Evolutionary conservation across 2,888 invertebrate genomes (phyloP), one percentile per base, ranked within the genome.

Genomic region (Drosophila rubida): DNA sequence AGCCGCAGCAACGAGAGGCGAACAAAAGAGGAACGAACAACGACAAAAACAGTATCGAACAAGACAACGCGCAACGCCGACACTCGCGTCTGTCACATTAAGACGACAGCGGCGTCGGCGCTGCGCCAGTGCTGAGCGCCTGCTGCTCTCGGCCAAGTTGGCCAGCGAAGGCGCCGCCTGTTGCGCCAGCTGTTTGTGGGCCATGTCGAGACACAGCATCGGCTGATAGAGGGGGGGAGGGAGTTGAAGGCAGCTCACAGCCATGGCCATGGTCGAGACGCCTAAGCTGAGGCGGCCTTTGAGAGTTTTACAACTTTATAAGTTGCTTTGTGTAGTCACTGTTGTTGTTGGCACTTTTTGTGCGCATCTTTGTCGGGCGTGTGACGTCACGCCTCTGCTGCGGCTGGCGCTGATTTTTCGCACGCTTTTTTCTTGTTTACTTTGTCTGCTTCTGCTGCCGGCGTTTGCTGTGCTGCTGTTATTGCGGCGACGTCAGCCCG

Each of bases 91-190:
- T 75, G 78, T 77, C 74, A 75, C 78, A 77, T 77, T 73, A 73
- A 65, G 65, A 59, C 74, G 78, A 61, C 78, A 54, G 58, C 60
- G 16, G 16, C 35, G 44, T 6, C 16, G 51, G 30, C 44, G 41
- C 9, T 9, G 19, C 59, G 19, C 63, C 45, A 74, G 39, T 66
- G 79, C 87, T 87, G 85, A 45, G 70, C 85, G 82, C 87, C 82
- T 84, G 82, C 79, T 87, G 87, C 81, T 81, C 32, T 86, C 69
- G 74, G 87, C 77, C 85, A 87, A 81, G 67, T 67, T 37, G 68
- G 49, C 46, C 67, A 71, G 32, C 62, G 66, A 75, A 86, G 83
- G 75, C 83, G 83, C 80, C 74, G 82, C 86, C 80, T 85, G 82
- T 80, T 80, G 86, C 68, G 75, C 76, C 73, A 63, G 58, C 45